Conservation (phyloP, 2,113 vertebrate species). For the Dasyprocta punctata region DNA sequence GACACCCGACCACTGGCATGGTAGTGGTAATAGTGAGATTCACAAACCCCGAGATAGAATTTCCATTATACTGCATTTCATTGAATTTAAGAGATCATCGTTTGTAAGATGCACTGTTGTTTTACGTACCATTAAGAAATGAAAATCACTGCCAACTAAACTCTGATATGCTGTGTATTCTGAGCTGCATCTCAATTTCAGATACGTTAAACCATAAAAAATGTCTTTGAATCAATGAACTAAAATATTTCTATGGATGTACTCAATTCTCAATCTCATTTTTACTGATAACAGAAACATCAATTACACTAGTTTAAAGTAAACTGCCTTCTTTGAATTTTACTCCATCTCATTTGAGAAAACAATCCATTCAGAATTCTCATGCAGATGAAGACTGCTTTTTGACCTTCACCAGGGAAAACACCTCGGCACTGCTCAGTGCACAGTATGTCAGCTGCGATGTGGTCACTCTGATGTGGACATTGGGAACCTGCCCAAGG, state of each 20-base stretch:
- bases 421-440: background rate
- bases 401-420: background rate
- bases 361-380: slow-evolving; percentile 27
- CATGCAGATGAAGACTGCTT: background rate
- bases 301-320: background rate
- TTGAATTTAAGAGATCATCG: slow-evolving; percentile 27
- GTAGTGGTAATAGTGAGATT: slow-evolving; percentile 19
- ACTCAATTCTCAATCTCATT: slow-evolving; percentile 37
- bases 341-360: background rate
- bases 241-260: slow-evolving; percentile 48
- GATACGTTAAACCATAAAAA: background rate
- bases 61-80: slow-evolving; percentile 34
- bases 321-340: slow-evolving; percentile 12
- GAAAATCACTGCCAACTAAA: slow-evolving; percentile 55
- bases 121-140: slow-evolving; percentile 56
- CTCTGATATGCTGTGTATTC: background rate
- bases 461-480: background rate
- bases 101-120: slow-evolving; percentile 43
- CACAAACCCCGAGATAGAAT: background rate
- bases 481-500: background rate
- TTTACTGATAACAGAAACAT: slow-evolving; percentile 50
- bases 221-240: slow-evolving; percentile 28
- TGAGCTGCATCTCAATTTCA: slow-evolving; percentile 45
- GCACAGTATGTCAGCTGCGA: background rate
- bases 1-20: background rate